phyloP scores from a whole-genome alignment of 1,140 invertebrate species.

The Akabosia matsudoensis region DNA sequence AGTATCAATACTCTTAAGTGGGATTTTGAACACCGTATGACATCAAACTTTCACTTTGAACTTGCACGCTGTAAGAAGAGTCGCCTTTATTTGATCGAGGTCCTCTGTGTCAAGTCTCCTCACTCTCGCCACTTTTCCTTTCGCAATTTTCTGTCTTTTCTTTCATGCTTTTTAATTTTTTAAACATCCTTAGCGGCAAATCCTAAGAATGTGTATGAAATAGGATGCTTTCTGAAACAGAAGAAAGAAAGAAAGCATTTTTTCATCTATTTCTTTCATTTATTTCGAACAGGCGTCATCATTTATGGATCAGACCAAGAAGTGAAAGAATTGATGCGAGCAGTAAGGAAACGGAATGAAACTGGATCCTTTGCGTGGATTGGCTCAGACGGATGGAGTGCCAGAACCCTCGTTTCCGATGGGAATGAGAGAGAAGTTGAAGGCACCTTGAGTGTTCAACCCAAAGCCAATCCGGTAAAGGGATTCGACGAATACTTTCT shows the following conservation, averaged over 20 bases:
- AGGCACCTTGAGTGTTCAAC: conserved; percentile 79
- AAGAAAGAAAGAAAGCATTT: too few species aligned
- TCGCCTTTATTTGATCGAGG: background rate
- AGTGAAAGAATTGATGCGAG: conserved; percentile 88
- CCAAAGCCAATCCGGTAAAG: conserved; percentile 77
- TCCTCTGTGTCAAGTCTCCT: background rate
- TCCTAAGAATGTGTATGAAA: too few species aligned
- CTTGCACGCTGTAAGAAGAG: background rate
- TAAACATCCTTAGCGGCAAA: background rate
- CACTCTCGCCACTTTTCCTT: background rate
- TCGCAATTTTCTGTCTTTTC: background rate
- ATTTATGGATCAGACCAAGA: conserved; percentile 95
- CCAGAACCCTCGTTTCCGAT: conserved; percentile 77
- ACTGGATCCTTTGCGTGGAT: conserved; percentile 91
- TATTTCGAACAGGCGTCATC: conserved; percentile 71
- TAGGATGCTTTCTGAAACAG: too few species aligned
- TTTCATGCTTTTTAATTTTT: background rate
- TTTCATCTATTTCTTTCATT: background rate
- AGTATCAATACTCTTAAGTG: background rate
- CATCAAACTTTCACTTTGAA: conserved; percentile 4
- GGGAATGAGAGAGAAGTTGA: conserved; percentile 75
- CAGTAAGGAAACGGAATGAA: conserved; percentile 78
- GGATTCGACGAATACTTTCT: conserved; percentile 89
- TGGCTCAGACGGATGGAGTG: conserved; percentile 89
- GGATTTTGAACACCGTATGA: background rate